Evolutionary conservation across 2,113 vertebrate species (phyloP), one percentile per base, ranked within the genome.

Genomic region (Lepidothrix coronata): DNA sequence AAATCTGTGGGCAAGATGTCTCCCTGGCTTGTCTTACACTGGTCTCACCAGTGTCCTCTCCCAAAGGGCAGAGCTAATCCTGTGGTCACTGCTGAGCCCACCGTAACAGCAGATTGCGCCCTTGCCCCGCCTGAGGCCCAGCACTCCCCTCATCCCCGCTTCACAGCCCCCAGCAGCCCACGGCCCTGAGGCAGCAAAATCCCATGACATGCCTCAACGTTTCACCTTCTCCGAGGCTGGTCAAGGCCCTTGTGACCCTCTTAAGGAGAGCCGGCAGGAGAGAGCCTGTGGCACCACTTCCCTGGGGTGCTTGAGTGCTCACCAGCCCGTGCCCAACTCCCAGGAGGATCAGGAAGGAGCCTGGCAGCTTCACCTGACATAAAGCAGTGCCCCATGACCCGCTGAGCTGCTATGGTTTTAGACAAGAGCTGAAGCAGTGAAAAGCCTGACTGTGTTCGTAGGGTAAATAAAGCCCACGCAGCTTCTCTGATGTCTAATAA

Each of bases 21-120:
- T 73, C 23, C 75, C 23, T n/a, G 41, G 43, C n/a, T 82, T 75
- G 27, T 35, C 44, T 31, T 11, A 16, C 11, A 37, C 58, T n/a
- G 9, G 41, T 48, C 48, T 70, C 55, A 77, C 46, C 48, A 44
- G 52, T 48, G 19, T 49, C 58, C 62, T 68, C 49, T 75, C 54
- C 41, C 25, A 21, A 65, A 89, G 48, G 74, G 52, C 44, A 81
- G 19, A 13, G 62, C 35, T 57, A 55, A 48, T 54, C 21, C 44
- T 41, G 55, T 2, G 2, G 58, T 46, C 3, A 0, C 65, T 67
- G 52, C 58, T 75, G 54, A 88, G 70, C 44, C 61, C 35, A 8
- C 0, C 4, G 6, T 6, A 55, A 52, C 1, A 12, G 30, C 1
- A 2, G 30, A 68, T 58, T 72, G 55, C 24, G 25, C 2, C 70